phyloP scores from a whole-genome alignment of 2,113 vertebrate species.

The Pachycephala philippinensis region DNA sequence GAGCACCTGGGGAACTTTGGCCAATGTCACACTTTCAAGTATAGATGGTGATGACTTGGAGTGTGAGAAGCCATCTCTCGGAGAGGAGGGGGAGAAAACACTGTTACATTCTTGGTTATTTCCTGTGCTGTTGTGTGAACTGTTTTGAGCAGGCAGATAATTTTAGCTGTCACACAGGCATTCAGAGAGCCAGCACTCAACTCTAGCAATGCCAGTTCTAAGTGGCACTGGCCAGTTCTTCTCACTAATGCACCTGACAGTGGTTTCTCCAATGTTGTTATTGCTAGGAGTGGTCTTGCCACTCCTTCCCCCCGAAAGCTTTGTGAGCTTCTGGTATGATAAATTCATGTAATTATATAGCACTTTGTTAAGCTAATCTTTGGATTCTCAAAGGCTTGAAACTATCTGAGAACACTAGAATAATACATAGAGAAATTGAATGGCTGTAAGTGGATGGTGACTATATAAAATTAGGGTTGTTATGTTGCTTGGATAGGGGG shows the following conservation, averaged over 20 bases:
- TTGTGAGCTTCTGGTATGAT: background rate
- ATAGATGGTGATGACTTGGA: background rate
- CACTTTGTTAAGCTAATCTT: background rate
- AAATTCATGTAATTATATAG: background rate
- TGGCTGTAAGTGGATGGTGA: background rate
- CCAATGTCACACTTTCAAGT: background rate
- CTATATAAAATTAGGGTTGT: background rate
- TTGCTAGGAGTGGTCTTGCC: background rate
- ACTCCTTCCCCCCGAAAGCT: background rate
- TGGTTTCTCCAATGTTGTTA: background rate
- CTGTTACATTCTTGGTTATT: background rate
- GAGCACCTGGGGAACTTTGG: background rate
- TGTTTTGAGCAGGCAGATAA: background rate
- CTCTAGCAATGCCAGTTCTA: background rate
- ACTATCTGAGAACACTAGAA: background rate
- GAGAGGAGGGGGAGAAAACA: no score
- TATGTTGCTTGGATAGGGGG: background rate
- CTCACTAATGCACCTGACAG: background rate
- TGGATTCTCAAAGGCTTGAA: background rate
- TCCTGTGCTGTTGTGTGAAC: background rate
- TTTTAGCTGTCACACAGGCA: background rate
- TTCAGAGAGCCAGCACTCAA: background rate
- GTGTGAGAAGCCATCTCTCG: background rate
- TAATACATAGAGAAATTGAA: background rate
- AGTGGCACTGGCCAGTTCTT: background rate